Conservation (phyloP, 2,888 invertebrate species). For the Himalopsyche tibetana region DNA sequence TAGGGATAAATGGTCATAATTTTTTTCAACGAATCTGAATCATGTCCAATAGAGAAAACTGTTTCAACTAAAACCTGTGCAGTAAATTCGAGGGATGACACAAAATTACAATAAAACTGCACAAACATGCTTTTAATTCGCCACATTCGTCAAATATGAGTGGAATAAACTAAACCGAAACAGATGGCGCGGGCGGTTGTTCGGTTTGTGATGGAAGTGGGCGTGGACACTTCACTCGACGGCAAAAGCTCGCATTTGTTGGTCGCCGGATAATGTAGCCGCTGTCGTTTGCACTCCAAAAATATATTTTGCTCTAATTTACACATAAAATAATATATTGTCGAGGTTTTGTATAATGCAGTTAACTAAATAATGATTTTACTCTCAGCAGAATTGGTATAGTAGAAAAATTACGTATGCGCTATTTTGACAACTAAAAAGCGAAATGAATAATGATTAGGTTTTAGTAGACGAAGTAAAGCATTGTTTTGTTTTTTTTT, state of each 20-base stretch:
- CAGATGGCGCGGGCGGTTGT: conserved; percentile 41
- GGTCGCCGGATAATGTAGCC: conserved; percentile 52
- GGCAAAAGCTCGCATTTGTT: conserved; percentile 42
- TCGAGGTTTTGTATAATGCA: conserved; percentile 2
- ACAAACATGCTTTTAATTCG: conserved; percentile 54
- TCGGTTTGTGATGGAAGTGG: conserved; percentile 28
- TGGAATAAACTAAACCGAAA: conserved; percentile 53
- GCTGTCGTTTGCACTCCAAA: conserved; percentile 45
- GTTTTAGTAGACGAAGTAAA: too few species aligned
- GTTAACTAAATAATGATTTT: too few species aligned
- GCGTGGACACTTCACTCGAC: conserved; percentile 24
- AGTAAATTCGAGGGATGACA: conserved; percentile 5
- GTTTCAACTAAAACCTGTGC: neutral
- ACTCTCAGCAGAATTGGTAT: too few species aligned
- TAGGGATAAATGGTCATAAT: too few species aligned
- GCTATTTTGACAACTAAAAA: too few species aligned
- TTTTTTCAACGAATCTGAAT: neutral
- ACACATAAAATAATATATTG: neutral
- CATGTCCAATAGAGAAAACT: neutral
- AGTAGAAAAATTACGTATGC: too few species aligned
- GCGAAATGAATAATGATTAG: too few species aligned
- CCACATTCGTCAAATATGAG: conserved; percentile 60
- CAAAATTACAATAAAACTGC: conserved; percentile 39
- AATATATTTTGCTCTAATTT: conserved; percentile 46
- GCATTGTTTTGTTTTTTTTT: too few species aligned